Evolutionary conservation across 2,888 invertebrate species (phyloP).

Genomic region (Muscina levida): DNA sequence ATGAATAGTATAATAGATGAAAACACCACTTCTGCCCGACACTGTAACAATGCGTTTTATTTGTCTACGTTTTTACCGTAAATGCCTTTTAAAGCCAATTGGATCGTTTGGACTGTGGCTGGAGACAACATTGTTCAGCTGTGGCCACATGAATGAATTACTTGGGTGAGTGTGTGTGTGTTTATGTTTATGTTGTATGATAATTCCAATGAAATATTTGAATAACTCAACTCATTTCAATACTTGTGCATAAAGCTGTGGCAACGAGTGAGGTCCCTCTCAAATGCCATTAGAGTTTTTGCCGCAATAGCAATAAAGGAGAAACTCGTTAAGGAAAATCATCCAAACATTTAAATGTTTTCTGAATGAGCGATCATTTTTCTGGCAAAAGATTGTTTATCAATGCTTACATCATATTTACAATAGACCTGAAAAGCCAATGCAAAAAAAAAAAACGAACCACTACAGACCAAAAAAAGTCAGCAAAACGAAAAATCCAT

Average conservation of each 20-base stretch:
- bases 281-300: neutral
- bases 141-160: conserved; percentile 46
- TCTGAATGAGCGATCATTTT: conserved; percentile 61
- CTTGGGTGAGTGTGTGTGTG: too few species aligned
- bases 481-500: conserved; percentile 29
- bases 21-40: neutral
- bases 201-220: conserved; percentile 40
- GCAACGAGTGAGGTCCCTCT: conserved; percentile 56
- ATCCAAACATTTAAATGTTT: conserved; percentile 43
- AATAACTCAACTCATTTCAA: conserved; percentile 37
- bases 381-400: conserved; percentile 61
- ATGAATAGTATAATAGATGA: too few species aligned
- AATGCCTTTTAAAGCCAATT: neutral
- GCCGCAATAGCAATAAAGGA: neutral
- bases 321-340: conserved; percentile 42
- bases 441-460: neutral
- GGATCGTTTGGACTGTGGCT: conserved; percentile 13
- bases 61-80: conserved; percentile 31
- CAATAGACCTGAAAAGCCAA: conserved; percentile 38
- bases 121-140: conserved; percentile 44
- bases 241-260: neutral
- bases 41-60: neutral
- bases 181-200: too few species aligned
- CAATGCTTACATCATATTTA: conserved; percentile 67
- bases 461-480: neutral